These are phyloP conservation scores for Glyphotaelius pellucidus DNA, from an alignment of 2,888 invertebrate genomes.

Conservation along the genomic window DNA sequence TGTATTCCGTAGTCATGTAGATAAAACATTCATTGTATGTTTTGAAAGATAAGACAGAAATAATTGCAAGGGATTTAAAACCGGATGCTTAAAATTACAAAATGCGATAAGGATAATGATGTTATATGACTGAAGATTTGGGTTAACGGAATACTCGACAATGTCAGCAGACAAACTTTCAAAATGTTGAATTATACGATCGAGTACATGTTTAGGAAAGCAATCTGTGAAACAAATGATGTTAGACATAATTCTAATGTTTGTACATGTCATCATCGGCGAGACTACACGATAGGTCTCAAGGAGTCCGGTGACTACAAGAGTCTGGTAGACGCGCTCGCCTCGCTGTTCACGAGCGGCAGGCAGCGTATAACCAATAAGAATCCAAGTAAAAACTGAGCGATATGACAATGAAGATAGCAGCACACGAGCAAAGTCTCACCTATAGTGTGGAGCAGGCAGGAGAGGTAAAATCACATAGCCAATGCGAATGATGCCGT, in stretches of 20 bases:
- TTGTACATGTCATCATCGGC: not conserved
- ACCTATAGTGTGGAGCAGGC: not conserved
- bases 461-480: not conserved
- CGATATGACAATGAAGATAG: not conserved
- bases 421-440: not conserved
- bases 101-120: not conserved
- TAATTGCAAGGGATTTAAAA: not conserved
- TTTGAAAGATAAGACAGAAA: conserved; percentile 2
- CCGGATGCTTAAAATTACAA: conserved; percentile 2
- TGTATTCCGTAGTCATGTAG: not conserved
- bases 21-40: not conserved
- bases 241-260: not conserved
- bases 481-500: not conserved
- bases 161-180: not conserved
- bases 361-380: not conserved
- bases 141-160: not conserved
- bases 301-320: too few species aligned
- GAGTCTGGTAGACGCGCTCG: not conserved
- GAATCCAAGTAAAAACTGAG: not conserved
- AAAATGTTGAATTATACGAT: not conserved
- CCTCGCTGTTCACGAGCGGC: not conserved
- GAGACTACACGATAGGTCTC: not conserved
- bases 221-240: too few species aligned
- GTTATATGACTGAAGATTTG: not conserved
- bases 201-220: too few species aligned